Base-by-base conservation (phyloP, 2,113 vertebrate species). In the Fulica atra region DNA sequence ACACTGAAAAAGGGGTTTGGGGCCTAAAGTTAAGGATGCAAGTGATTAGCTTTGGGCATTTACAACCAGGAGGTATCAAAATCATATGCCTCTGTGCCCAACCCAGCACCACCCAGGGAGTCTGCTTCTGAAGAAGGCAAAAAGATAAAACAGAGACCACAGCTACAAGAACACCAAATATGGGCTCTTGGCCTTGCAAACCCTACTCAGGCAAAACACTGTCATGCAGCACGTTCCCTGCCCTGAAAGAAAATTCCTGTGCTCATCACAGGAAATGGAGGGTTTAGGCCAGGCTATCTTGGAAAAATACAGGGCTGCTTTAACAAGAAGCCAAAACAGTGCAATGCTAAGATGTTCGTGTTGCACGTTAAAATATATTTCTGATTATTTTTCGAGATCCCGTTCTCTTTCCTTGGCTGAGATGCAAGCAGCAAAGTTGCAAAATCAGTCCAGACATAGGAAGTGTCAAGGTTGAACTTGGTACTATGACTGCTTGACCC, bases 101-200 rank as follows among this genome's bases (percentile, higher is more conserved):
- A 35, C n/a, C 44, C 72, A 84, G 42, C 1, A 10, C n/a, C 53
- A 65, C 23, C 28, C 61, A 61, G 59, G 24, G 33, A 46, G 16
- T 53, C 90, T 93, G 65, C 38, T 82, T 18, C 63, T 48, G 40
- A 51, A 64, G 77, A 63, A 88, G 35, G 48, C 36, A 74, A 64
- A 81, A 48, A 46, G 44, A 54, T 16, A 25, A 94, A 82, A 56
- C 9, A 50, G 56, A 2, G 10, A 50, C 23, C 23, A 29, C 33
- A 46, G 23, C 35, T 31, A 72, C 33, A 51, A 25, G 20, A 4
- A 40, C 5, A 69, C 29, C 40, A 40, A 56, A 82, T 0, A 2
- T 0, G 42, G 18, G 57, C 17, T 90, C 33, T n/a, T 0, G 2
- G 53, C 51, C 26, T n/a, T 59, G 12, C 18, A 10, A 33, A 16